These are phyloP conservation scores for Apis dorsata DNA, from an alignment of 1,140 invertebrate genomes.

Conservation along the genomic window DNA sequence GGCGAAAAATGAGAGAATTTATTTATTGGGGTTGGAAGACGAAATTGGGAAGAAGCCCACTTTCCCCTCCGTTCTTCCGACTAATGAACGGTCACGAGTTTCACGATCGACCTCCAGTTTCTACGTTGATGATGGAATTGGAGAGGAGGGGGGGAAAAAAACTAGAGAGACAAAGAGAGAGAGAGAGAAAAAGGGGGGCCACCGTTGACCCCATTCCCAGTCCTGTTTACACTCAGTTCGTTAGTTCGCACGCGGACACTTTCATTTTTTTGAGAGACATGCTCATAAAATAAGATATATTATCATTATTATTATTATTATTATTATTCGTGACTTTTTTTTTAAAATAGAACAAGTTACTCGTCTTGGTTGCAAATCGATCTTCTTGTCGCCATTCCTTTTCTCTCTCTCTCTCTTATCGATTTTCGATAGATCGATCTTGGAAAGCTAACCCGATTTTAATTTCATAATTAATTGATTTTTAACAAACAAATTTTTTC, in stretches of 20 bases:
- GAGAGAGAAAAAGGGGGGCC: constrained; percentile 5
- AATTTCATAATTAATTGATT: no score
- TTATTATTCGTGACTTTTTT: no score
- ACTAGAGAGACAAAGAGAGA: neutral
- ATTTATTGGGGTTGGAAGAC: neutral
- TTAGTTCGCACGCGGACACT: constrained; percentile 48
- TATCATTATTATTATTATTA: neutral
- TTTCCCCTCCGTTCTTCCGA: constrained; percentile 33
- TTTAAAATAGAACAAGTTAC: no score
- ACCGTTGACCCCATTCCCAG: constrained; percentile 56
- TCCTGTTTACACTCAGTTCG: constrained; percentile 33
- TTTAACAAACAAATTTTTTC: no score
- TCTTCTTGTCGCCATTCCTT: neutral
- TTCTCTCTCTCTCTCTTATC: neutral
- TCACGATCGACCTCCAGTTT: constrained; percentile 34
- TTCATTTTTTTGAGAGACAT: constrained; percentile 66
- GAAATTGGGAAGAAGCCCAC: constrained; percentile 36
- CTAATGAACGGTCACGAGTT: constrained; percentile 40
- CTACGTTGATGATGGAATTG: constrained; percentile 13
- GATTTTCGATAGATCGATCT: no score
- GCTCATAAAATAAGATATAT: constrained; percentile 40
- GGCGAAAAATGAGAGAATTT: neutral
- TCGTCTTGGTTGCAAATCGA: neutral
- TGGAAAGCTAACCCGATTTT: no score
- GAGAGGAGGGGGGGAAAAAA: neutral